phyloP scores from a whole-genome alignment of 2,113 vertebrate genomes.

The Entosphenus tridentatus region DNA sequence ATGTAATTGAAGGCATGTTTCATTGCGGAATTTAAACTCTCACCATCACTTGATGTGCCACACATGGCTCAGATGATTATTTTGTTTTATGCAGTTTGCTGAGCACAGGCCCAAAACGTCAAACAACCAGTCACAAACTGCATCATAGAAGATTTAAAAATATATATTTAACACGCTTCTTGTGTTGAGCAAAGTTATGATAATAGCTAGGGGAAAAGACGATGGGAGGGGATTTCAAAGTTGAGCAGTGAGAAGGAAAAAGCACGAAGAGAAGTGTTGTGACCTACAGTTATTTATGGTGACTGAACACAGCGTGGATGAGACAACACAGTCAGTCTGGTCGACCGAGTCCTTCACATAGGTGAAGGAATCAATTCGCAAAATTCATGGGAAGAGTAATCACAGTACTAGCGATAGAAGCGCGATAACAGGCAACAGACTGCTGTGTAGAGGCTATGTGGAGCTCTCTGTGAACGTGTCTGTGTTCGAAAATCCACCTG shows the following conservation, averaged over 20 bases:
- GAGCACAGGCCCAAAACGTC: too few relatives aligned
- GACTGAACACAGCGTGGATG: too few relatives aligned
- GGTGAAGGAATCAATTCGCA: neutral
- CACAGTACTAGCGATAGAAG: neutral
- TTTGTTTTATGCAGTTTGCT: neutral
- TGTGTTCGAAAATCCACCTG: constrained; percentile 27
- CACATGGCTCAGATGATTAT: neutral
- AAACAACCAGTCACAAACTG: too few relatives aligned
- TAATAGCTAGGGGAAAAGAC: too few relatives aligned
- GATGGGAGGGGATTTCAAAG: too few relatives aligned
- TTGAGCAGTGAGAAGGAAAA: too few relatives aligned
- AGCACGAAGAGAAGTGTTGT: too few relatives aligned
- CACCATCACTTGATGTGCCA: neutral
- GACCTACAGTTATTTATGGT: too few relatives aligned
- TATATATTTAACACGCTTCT: too few relatives aligned
- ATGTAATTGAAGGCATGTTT: neutral
- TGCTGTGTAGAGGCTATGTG: neutral
- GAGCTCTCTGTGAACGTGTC: neutral
- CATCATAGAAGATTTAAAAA: too few relatives aligned
- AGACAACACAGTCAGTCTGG: neutral
- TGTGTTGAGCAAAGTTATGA: too few relatives aligned
- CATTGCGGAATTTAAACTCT: neutral
- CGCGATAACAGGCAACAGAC: neutral
- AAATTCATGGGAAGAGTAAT: neutral
- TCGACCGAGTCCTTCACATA: neutral